These are phyloP conservation scores for Syritta pipiens DNA, from an alignment of 2,888 invertebrate genomes.

Conservation along the genomic window DNA sequence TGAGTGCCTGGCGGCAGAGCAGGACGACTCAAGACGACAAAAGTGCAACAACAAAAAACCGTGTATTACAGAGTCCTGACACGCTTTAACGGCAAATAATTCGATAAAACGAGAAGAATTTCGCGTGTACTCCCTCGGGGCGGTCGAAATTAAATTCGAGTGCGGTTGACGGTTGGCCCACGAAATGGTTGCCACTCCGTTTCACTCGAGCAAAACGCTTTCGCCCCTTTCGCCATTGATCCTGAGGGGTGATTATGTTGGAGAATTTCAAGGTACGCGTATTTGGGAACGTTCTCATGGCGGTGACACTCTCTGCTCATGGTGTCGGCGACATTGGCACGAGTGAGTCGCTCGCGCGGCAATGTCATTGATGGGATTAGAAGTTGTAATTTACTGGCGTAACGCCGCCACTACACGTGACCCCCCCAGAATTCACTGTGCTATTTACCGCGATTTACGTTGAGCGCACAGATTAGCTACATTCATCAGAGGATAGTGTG, in stretches of 20 bases:
- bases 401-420: slow-evolving; percentile 15
- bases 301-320: slow-evolving; percentile 2
- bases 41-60: no score
- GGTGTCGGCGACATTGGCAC: background rate
- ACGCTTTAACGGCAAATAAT: background rate
- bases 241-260: slow-evolving; percentile 1
- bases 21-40: no score
- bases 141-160: background rate
- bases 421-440: slow-evolving; percentile 2
- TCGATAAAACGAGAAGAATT: background rate
- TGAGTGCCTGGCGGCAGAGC: no score
- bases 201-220: background rate
- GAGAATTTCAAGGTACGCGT: slow-evolving; percentile 1
- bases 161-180: background rate
- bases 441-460: slow-evolving; percentile 15
- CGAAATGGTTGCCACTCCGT: background rate
- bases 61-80: background rate
- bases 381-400: slow-evolving; percentile 17
- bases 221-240: background rate
- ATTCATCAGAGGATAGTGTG: background rate
- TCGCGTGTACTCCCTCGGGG: background rate
- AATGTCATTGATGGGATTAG: slow-evolving; percentile 21
- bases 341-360: background rate
- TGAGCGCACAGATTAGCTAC: slow-evolving; percentile 4
- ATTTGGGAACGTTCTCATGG: background rate